phyloP scores from a whole-genome alignment of 2,113 vertebrate species.

The Tachysurus vachellii region DNA sequence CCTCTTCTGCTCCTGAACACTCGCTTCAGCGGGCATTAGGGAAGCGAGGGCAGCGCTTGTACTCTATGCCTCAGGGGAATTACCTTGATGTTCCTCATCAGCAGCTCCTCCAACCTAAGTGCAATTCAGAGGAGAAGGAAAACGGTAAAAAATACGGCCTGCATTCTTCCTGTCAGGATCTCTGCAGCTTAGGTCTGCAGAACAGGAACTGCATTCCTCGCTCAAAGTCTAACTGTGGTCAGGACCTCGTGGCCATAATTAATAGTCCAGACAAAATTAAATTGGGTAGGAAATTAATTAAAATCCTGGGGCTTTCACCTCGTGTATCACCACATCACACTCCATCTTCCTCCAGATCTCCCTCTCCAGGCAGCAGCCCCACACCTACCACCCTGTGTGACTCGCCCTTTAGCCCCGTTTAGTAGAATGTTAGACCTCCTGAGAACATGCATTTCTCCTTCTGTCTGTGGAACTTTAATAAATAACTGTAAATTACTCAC shows the following conservation, averaged over 20 bases:
- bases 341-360: background rate
- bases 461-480: background rate
- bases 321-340: background rate
- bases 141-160: background rate
- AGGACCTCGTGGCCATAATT: rapidly evolving
- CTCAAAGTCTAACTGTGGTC: background rate
- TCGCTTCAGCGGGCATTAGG: background rate
- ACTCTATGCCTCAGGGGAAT: background rate
- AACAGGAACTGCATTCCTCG: rapidly evolving
- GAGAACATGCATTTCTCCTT: background rate
- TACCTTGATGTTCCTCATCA: background rate
- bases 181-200: background rate
- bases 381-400: background rate
- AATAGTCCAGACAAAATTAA: background rate
- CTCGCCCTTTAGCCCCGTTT: background rate
- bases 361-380: background rate
- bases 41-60: rapidly evolving
- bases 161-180: background rate
- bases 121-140: background rate
- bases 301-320: background rate
- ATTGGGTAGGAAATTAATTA: rapidly evolving
- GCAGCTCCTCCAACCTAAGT: background rate
- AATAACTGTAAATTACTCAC: background rate
- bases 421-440: background rate
- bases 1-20: background rate